phyloP scores from a whole-genome alignment of 2,888 invertebrate genomes.

The Camptogramma bilineatum region DNA sequence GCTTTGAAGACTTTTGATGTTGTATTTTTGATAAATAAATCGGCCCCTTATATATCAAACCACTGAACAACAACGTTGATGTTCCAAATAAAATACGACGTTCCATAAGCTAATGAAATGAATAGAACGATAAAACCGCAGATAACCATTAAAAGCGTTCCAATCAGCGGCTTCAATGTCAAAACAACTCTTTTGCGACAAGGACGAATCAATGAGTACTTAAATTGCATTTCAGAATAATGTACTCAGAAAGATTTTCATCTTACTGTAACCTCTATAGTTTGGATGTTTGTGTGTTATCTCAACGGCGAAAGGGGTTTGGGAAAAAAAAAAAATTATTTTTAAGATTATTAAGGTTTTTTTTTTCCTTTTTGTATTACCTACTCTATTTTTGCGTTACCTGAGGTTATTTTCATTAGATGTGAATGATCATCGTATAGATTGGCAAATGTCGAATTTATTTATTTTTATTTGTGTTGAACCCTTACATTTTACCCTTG shows the following conservation, averaged over 20 bases:
- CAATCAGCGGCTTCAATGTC: slow-evolving; percentile 38
- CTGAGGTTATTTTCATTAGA: too few relatives aligned
- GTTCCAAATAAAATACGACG: slow-evolving; percentile 31
- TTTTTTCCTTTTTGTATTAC: too few relatives aligned
- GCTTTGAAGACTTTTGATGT: not conserved
- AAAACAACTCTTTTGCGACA: slow-evolving; percentile 38
- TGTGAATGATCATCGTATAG: too few relatives aligned
- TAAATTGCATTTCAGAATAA: slow-evolving; percentile 8
- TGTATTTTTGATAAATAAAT: not conserved
- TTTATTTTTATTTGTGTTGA: too few relatives aligned
- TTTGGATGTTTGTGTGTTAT: not conserved
- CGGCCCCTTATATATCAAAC: slow-evolving; percentile 24
- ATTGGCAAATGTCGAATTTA: too few relatives aligned
- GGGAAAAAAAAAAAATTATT: too few relatives aligned
- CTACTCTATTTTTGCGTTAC: too few relatives aligned
- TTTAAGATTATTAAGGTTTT: too few relatives aligned
- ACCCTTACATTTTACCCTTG: too few relatives aligned
- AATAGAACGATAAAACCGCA: slow-evolving; percentile 38
- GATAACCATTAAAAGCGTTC: slow-evolving; percentile 34
- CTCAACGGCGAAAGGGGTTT: too few relatives aligned
- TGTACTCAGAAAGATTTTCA: not conserved
- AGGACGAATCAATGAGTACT: slow-evolving; percentile 38
- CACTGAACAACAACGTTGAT: slow-evolving; percentile 21
- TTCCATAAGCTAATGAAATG: slow-evolving; percentile 37
- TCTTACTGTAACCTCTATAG: not conserved